These are phyloP conservation scores for Regulus satrapa DNA, from an alignment of 2,113 vertebrate genomes.

Conservation along the genomic window DNA sequence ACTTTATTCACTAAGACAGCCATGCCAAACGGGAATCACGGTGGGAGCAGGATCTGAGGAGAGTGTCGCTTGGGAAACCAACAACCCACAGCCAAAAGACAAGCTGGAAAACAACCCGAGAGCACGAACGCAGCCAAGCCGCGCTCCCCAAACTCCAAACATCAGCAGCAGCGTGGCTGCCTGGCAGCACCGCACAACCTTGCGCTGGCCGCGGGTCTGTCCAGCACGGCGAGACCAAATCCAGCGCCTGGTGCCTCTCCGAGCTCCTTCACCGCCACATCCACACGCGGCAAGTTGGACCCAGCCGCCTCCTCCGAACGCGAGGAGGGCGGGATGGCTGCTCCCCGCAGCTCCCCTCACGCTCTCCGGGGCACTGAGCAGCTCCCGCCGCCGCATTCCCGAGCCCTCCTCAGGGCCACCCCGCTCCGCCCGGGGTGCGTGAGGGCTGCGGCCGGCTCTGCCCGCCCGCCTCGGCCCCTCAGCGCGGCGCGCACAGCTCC, in stretches of 20 bases:
- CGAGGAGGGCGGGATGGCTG: accelerated
- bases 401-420: accelerated
- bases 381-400: not conserved
- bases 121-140: accelerated
- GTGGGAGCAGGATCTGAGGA: accelerated
- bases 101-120: not conserved
- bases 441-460: not conserved
- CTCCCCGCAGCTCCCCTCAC: not conserved
- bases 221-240: accelerated
- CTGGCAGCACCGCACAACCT: accelerated
- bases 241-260: accelerated
- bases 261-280: accelerated
- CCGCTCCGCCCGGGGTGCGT: accelerated
- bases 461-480: not conserved
- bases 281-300: accelerated
- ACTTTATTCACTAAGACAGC: accelerated
- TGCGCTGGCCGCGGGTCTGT: accelerated
- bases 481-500: too few species aligned
- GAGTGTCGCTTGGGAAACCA: accelerated
- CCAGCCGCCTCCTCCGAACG: accelerated
- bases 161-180: accelerated
- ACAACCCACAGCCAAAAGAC: not conserved
- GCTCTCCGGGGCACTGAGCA: accelerated
- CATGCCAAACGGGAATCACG: accelerated
- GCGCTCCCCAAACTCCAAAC: accelerated